phyloP scores from a whole-genome alignment of 2,797 vertebrate genomes.

The Dendrocincla fuliginosa region DNA sequence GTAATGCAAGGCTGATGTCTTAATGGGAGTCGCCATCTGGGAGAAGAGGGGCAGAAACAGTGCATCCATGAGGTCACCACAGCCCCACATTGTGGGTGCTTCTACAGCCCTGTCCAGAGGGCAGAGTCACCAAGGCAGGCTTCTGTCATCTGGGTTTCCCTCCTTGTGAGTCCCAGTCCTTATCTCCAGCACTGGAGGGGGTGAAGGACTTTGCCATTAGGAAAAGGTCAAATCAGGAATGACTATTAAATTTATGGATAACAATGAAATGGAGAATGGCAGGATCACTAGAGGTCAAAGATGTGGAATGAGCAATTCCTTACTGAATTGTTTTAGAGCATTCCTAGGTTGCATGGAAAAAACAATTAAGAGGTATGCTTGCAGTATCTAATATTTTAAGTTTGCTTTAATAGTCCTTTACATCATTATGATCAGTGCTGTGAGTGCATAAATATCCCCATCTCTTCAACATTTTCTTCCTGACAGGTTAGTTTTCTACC shows the following conservation, averaged over 20 bases:
- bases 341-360: not conserved
- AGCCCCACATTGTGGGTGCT: fast-evolving
- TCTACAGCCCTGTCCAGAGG: not conserved
- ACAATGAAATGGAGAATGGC: not conserved
- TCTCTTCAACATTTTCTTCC: slow-evolving; percentile 41
- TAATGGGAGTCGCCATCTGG: not conserved
- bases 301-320: not conserved
- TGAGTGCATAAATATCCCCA: slow-evolving; percentile 56
- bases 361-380: slow-evolving; percentile 14
- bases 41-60: not conserved
- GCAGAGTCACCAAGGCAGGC: not conserved
- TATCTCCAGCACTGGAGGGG: not conserved
- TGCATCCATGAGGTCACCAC: not conserved
- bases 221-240: not conserved
- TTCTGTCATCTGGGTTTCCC: not conserved
- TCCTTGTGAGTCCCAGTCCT: not conserved
- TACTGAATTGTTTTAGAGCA: not conserved
- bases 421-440: slow-evolving; percentile 37
- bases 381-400: slow-evolving; percentile 28
- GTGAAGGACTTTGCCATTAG: not conserved
- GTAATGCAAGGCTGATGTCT: not conserved
- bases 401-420: slow-evolving; percentile 59
- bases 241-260: not conserved
- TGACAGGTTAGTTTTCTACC: slow-evolving; percentile 66
- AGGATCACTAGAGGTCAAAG: not conserved